Evolutionary conservation across 1,140 invertebrate genomes (phyloP), one percentile per base, ranked within the genome.

Genomic region (Procambarus virginalis): DNA sequence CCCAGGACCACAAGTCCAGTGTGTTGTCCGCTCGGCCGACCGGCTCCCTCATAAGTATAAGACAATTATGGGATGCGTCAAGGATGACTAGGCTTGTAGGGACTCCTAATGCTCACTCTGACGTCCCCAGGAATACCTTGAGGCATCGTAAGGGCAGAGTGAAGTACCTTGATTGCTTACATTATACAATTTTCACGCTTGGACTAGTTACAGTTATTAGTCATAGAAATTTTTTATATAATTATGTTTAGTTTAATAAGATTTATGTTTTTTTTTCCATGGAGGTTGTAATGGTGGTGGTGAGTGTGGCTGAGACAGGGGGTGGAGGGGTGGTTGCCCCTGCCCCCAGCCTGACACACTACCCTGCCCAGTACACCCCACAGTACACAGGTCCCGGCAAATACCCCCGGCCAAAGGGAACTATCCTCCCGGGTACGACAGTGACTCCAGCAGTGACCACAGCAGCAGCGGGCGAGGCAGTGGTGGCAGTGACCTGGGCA

Each of bases 371-470:
- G 17, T 64, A 64, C 17, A 64, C 60, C 17, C 60, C 60, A 4
- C 60, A 20, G 60, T 78, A 64, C 34, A 49, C n/a, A 5, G 81
- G 14, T 0, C 6, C 46, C 8, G 14, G n/a, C 51, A 73, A 89
- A 70, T 89, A 64, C 46, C 55, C 2, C 55, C 64, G 34, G 34
- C 34, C 34, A 78, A 84, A n/a, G 73, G 60, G 55, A 46, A 82
- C n/a, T 64, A 60, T 17, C 80, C 79, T 2, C 87, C 87, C 14
- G 80, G 68, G 10, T 89, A 89, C 60, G 88, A 89, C 60, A 89
- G 88, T 51, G 88, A 89, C 75, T 89, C 88, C 34, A 83, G 78
- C 88, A 89, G 88, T 51, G 88, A 89, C 81, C 88, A 89, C 76
- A 89, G 88, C 82, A 89, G 88, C 58, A 89, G 88, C 55, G 88